Evolutionary conservation across 1,140 invertebrate genomes (phyloP).

Genomic region (Calephelis virginiensis): DNA sequence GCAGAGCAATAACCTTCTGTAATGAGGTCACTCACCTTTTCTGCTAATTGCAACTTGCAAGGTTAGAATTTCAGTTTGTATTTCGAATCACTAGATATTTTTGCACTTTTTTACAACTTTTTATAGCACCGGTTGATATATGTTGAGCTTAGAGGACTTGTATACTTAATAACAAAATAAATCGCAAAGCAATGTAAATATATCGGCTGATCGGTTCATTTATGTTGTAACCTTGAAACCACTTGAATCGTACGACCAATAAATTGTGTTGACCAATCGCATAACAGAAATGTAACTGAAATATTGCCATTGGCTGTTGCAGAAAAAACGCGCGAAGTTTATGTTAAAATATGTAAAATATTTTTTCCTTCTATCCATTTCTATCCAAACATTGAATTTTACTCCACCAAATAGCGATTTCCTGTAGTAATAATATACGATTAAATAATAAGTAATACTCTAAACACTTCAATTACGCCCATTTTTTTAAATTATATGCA

Average conservation of each 20-base stretch:
- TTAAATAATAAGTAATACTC: too few relatives aligned
- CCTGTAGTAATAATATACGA: too few relatives aligned
- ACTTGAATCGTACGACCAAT: slow-evolving; percentile 1
- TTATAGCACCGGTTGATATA: not conserved
- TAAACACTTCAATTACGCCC: too few relatives aligned
- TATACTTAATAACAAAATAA: not conserved
- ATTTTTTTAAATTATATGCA: too few relatives aligned
- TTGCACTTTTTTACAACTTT: not conserved
- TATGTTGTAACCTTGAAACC: slow-evolving; percentile 1
- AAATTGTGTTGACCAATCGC: not conserved
- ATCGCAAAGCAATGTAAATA: not conserved
- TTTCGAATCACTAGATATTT: not conserved
- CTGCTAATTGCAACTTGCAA: slow-evolving; percentile 9
- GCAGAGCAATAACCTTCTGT: slow-evolving; percentile 37
- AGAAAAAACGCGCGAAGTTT: slow-evolving; percentile 1
- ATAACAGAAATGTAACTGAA: not conserved
- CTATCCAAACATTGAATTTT: too few relatives aligned
- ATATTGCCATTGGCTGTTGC: not conserved
- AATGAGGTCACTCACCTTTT: slow-evolving; percentile 50
- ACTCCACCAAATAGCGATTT: too few relatives aligned
- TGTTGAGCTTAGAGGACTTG: not conserved
- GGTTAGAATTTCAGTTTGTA: not conserved
- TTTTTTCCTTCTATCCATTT: not conserved
- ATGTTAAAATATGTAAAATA: not conserved
- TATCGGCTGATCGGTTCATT: not conserved